Evolutionary conservation across 2,113 vertebrate genomes (phyloP).

Genomic region (Sinocyclocheilus grahami): DNA sequence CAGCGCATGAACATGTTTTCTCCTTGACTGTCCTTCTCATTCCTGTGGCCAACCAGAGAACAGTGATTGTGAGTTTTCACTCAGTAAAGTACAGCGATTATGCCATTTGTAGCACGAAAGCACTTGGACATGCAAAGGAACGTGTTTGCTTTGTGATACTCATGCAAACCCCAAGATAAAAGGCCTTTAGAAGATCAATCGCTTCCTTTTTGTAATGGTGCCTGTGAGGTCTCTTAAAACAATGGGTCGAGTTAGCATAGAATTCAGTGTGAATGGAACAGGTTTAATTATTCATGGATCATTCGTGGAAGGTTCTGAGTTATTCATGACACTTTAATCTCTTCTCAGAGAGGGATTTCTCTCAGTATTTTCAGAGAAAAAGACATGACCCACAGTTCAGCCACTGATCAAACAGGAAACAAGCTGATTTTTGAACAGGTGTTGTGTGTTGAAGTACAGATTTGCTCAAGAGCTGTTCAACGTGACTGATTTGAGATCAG

Average conservation of each 20-base stretch:
- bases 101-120: background rate
- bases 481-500: background rate
- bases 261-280: conserved; percentile 8
- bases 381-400: conserved; percentile 33
- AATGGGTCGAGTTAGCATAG: background rate
- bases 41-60: conserved; percentile 70
- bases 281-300: conserved; percentile 48
- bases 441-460: background rate
- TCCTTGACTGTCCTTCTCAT: conserved; percentile 95
- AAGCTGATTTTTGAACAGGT: background rate
- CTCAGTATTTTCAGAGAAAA: conserved; percentile 21
- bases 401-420: conserved; percentile 18
- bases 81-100: background rate
- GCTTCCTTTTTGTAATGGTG: background rate
- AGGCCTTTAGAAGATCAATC: conserved; percentile 9
- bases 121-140: background rate
- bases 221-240: conserved; percentile 24
- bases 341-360: conserved; percentile 40
- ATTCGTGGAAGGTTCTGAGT: conserved; percentile 32
- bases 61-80: background rate
- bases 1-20: conserved; percentile 98
- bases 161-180: background rate
- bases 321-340: conserved; percentile 50
- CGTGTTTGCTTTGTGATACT: background rate
- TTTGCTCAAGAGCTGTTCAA: background rate